These are phyloP conservation scores for Thymelicus lineola DNA, from an alignment of 2,888 invertebrate species.

Conservation along the genomic window DNA sequence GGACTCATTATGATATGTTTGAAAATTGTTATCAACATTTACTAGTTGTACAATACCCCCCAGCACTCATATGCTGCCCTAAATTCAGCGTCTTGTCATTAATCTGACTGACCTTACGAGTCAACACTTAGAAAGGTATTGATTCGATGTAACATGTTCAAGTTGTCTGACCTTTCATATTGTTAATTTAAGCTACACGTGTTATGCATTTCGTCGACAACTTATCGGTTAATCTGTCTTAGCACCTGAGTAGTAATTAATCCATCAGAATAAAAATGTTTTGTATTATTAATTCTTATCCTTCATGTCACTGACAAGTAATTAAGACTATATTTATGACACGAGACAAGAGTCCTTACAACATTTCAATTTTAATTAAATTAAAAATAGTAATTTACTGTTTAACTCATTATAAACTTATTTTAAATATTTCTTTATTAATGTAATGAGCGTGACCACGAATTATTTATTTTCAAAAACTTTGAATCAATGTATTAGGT, in stretches of 20 bases:
- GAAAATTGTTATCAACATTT: neutral
- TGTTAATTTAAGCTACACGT: conserved; percentile 43
- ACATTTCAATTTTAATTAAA: neutral
- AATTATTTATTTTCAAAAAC: conserved; percentile 14
- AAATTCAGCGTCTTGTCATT: conserved; percentile 45
- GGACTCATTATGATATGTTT: neutral
- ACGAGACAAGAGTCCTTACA: neutral
- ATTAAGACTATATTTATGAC: neutral
- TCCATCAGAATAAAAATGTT: conserved; percentile 7
- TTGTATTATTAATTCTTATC: neutral
- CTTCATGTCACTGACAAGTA: neutral
- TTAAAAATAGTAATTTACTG: neutral
- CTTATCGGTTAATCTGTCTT: conserved; percentile 7
- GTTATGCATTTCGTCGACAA: conserved; percentile 34
- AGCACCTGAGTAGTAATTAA: neutral
- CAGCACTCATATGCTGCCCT: conserved; percentile 35
- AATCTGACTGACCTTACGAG: conserved; percentile 47
- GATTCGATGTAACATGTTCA: conserved; percentile 44
- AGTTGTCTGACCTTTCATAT: conserved; percentile 45
- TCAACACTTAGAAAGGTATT: conserved; percentile 49
- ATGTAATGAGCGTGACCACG: neutral
- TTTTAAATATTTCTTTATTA: neutral
- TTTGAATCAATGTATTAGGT: neutral
- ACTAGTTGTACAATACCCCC: neutral
- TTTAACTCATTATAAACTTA: neutral